Base-by-base conservation (phyloP, 2,888 invertebrate genomes). In the Rotaria macrura region DNA sequence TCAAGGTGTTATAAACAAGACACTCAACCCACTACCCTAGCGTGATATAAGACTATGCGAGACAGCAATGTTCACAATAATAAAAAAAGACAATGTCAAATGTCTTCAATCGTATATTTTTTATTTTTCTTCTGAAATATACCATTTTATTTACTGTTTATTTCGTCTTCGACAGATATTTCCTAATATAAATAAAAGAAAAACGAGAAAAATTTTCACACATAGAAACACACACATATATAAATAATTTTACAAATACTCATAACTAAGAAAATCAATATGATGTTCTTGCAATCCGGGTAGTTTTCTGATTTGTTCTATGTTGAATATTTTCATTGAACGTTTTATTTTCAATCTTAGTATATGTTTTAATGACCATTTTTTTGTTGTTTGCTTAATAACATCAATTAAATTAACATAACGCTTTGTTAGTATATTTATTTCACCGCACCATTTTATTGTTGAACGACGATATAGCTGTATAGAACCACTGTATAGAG, bases 341-440 rank as follows among this genome's bases (percentile, higher is more conserved):
- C 79, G 79, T 43, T 43, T 40, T 43, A 79, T 79, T 79, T 79
- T 79, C 20, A 79, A 43, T 79, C 79, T 40, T 79, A 79, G 14
- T 25, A 79, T 25, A 79, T 79, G 79, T 43, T 43, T 40, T 10
- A 79, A 43, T n/a, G 79, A 79, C 43, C 43, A 79, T 23, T 40
- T 79, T 43, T 40, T 43, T 2, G 79, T 79, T 43, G 43, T 43
- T n/a, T 79, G 79, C 43, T 79, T 79, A 43, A 79, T 25, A 43
- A 79, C 79, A 79, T 79, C 79, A 10, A 43, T 12, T 79, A 79
- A 79, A n/a, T 79, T 79, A 40, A 79, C 79, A n/a, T 79, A n/a
- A n/a, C 79, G 79, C 43, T 79, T 40, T 0, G 79, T 79, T 25
- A 43, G 9, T 43, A 40, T 43, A 40, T 25, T 79, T 14, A 79